A percentile compares a stretch with the other conserved stretches of the same genome.
Conservation (phyloP, 2,888 invertebrate genomes). For the Lepidocyrtoides sp. region DNA sequence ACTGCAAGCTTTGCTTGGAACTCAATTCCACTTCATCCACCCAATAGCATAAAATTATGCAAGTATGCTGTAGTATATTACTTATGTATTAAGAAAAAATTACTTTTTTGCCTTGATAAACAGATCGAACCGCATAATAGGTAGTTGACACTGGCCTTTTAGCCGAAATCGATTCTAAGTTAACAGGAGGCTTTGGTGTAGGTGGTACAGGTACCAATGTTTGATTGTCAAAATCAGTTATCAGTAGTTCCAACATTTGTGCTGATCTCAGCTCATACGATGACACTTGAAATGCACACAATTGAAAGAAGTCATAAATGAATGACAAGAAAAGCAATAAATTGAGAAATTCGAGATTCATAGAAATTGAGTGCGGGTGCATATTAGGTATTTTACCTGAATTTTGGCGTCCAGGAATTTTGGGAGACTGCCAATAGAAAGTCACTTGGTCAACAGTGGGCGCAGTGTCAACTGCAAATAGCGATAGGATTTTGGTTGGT, state of each 20-base stretch:
- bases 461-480: not conserved
- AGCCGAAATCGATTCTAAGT: not conserved
- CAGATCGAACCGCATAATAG: conserved; percentile 62
- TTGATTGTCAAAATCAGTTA: conserved; percentile 62
- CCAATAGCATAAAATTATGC: too few relatives aligned
- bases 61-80: not conserved
- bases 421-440: conserved; percentile 61
- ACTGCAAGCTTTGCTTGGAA: not conserved
- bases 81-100: not conserved
- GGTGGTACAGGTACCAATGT: conserved; percentile 1
- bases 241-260: not conserved
- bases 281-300: not conserved
- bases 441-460: not conserved
- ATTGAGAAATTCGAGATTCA: not conserved
- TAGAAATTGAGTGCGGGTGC: not conserved
- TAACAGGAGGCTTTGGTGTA: conserved; percentile 31
- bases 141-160: conserved; percentile 32
- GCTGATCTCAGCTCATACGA: conserved; percentile 63
- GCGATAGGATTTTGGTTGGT: conserved; percentile 39
- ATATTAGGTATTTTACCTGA: not conserved
- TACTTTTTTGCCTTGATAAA: conserved; percentile 53
- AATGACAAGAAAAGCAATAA: not conserved
- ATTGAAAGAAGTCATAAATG: not conserved
- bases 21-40: not conserved
- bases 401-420: conserved; percentile 40